Evolutionary conservation across 2,113 vertebrate species (phyloP), one percentile per base, ranked within the genome.

Genomic region (Todiramphus saurophagus): DNA sequence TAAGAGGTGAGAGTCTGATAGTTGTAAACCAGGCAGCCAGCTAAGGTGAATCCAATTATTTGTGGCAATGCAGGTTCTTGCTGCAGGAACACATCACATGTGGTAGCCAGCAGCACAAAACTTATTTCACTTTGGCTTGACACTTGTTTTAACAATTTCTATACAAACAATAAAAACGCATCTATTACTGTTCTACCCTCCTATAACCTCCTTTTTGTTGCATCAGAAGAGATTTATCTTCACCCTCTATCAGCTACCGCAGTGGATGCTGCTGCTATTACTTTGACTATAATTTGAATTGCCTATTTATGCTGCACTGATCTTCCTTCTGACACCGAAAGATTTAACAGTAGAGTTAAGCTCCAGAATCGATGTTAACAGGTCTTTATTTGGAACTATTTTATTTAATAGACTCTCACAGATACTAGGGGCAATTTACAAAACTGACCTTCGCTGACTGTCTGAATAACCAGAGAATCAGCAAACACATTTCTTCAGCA

Each of bases 241-340:
- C 51, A 33, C 14, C 66, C 16, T 92, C 59, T 69, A 39, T 69
- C 41, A 72, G 35, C 27, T 30, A 43, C 62, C 3, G 5, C n/a
- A 31, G 44, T 28, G 35, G 37, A 63, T 94, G 69, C 51, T 56
- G 23, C 44, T 27, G 7, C 55, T 77, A 56, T 86, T 87, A 55
- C 59, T 95, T 90, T 66, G 41, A 63, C 83, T 73, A 13, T 83
- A 62, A 85, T 86, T 96, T 96, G 90, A 95, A 94, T 94, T 90
- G 80, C 76, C 82, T 88, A 5, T 84, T 85, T 89, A 48, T 82
- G 59, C 82, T 89, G 37, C 35, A 25, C 70, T 58, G 68, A 56
- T 90, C 86, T 78, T 76, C 68, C 81, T 90, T 92, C 77, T 81
- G 86, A 80, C 59, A 55, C 63, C 15, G 21, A 35, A 70, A 80